Evolutionary conservation across 2,113 vertebrate genomes (phyloP).

Genomic region (Strix aluco): DNA sequence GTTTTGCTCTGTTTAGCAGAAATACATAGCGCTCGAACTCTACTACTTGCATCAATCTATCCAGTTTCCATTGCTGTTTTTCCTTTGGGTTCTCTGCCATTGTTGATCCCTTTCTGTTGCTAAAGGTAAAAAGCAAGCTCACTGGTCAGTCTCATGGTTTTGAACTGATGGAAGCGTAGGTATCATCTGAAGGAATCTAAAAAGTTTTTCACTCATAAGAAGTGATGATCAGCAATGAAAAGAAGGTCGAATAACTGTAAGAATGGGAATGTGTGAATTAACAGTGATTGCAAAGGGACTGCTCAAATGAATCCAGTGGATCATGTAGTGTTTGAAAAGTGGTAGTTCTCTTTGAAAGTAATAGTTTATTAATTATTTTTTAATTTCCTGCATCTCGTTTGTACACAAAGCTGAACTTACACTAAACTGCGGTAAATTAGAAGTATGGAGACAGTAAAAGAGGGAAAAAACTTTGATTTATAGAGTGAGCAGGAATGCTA

Average conservation of each 20-base stretch:
- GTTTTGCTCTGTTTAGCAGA: background rate
- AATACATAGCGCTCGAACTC: background rate
- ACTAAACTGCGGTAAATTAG: background rate
- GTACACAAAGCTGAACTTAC: background rate
- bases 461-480: background rate
- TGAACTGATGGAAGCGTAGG: background rate
- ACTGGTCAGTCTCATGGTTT: background rate
- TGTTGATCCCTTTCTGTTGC: background rate
- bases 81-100: background rate
- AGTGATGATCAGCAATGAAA: background rate
- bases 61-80: background rate
- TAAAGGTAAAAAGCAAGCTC: background rate
- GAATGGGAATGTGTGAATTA: background rate
- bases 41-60: background rate
- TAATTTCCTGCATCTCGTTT: background rate
- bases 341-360: background rate
- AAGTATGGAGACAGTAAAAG: background rate
- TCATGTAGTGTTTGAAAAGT: background rate
- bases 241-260: background rate
- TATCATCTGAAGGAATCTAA: background rate
- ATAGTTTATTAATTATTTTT: background rate
- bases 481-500: background rate
- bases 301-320: background rate
- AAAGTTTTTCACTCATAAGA: background rate
- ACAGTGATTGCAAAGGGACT: background rate